Evolutionary conservation across 2,888 invertebrate genomes (phyloP).

Genomic region (Busseola fusca): DNA sequence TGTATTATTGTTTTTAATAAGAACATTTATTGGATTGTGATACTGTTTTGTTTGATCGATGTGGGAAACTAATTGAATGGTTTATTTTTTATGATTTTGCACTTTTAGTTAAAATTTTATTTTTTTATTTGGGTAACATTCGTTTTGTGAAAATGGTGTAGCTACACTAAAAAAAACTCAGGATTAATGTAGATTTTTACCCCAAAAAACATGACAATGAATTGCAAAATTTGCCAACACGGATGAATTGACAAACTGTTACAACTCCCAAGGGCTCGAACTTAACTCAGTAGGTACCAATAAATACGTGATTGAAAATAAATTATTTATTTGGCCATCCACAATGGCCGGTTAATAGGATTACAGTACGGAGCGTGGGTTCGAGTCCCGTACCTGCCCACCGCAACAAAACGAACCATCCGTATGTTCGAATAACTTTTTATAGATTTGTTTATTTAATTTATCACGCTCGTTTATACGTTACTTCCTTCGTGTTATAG

Average conservation of each 20-base stretch:
- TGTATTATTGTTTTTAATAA: conserved; percentile 82
- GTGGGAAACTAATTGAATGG: conserved; percentile 72
- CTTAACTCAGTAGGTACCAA: conserved; percentile 68
- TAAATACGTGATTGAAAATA: conserved; percentile 79
- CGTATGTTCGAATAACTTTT: conserved; percentile 80
- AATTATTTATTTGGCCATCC: conserved; percentile 84
- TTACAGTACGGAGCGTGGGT: conserved; percentile 82
- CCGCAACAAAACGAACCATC: conserved; percentile 79
- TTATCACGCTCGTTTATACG: conserved; percentile 87
- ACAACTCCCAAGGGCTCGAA: conserved; percentile 68
- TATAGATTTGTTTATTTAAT: conserved; percentile 88
- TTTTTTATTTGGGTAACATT: not conserved
- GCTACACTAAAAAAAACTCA: not conserved
- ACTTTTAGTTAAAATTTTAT: not conserved
- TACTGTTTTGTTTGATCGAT: conserved; percentile 79
- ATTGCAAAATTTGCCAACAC: conserved; percentile 47
- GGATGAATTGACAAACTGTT: conserved; percentile 71
- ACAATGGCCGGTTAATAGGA: conserved; percentile 85
- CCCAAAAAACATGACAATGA: conserved; percentile 32
- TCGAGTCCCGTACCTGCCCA: conserved; percentile 81
- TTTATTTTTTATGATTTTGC: conserved; percentile 6
- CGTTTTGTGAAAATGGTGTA: not conserved
- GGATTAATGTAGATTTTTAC: conserved; percentile 6
- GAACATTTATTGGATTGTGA: conserved; percentile 76
- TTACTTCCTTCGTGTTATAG: conserved; percentile 85